These are phyloP conservation scores for Lamellibrachia columna DNA, from an alignment of 2,888 invertebrate genomes.

Conservation along the genomic window DNA sequence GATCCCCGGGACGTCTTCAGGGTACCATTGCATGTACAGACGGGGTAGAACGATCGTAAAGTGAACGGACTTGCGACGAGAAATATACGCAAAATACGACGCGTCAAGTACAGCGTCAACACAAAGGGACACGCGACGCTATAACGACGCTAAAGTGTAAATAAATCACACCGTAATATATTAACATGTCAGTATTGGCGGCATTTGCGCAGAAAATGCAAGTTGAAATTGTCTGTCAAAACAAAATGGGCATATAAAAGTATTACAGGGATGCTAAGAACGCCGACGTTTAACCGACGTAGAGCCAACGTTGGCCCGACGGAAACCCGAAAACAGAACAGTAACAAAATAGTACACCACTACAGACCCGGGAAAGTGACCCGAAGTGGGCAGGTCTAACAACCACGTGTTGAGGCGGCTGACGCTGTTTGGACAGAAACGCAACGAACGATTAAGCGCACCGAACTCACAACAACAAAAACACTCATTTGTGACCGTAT, in stretches of 20 bases:
- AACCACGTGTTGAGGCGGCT: too few relatives aligned
- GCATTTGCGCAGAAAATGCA: neutral
- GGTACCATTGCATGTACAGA: neutral
- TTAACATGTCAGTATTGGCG: neutral
- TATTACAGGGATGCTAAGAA: too few relatives aligned
- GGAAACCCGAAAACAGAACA: neutral
- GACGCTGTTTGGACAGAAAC: too few relatives aligned
- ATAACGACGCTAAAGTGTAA: slow-evolving; percentile 3
- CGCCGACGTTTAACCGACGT: too few relatives aligned
- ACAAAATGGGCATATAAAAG: too few relatives aligned
- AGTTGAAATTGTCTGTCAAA: neutral
- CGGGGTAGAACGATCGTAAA: neutral
- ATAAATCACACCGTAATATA: neutral
- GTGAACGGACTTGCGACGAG: neutral
- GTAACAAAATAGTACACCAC: neutral
- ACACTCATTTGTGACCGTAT: neutral
- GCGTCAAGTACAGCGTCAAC: neutral
- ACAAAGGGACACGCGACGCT: neutral
- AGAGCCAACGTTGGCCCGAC: neutral
- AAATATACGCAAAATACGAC: neutral
- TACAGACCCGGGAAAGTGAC: neutral
- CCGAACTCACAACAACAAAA: neutral
- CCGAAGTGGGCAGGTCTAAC: neutral
- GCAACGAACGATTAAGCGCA: too few relatives aligned
- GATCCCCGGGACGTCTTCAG: neutral